A percentile compares a stretch with the other conserved stretches of the same genome.
These are phyloP conservation scores for Trichonephila clavata DNA, from an alignment of 1,140 invertebrate genomes.

Conservation along the genomic window DNA sequence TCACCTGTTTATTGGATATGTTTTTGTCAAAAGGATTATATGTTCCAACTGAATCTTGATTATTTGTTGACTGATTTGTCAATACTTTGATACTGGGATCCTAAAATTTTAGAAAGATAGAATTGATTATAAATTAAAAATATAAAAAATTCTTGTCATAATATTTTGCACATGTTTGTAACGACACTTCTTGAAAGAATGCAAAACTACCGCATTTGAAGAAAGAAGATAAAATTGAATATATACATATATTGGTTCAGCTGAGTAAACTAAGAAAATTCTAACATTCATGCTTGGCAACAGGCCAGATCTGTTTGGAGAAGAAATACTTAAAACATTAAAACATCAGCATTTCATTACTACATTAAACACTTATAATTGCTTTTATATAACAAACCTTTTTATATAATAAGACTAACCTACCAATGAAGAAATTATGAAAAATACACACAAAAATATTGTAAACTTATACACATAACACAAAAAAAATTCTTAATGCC, in stretches of 20 bases:
- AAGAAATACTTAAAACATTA: not conserved
- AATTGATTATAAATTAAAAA: not conserved
- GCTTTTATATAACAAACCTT: too few species aligned
- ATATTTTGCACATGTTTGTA: too few species aligned
- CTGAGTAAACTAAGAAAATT: constrained; percentile 38
- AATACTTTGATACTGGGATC: constrained; percentile 68
- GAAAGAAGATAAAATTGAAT: not conserved
- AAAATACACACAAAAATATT: too few species aligned
- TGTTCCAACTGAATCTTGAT: constrained; percentile 55
- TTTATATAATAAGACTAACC: too few species aligned
- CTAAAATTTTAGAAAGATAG: constrained; percentile 1
- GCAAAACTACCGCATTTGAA: not conserved
- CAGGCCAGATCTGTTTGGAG: not conserved
- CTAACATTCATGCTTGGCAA: constrained; percentile 10
- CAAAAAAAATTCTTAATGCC: too few species aligned
- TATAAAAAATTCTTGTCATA: not conserved
- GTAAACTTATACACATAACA: too few species aligned
- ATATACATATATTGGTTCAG: not conserved
- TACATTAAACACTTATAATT: not conserved
- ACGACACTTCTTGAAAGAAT: not conserved
- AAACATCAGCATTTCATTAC: not conserved
- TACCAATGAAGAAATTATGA: too few species aligned
- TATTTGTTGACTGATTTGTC: constrained; percentile 32
- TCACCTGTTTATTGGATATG: constrained; percentile 26
- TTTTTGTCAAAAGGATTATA: constrained; percentile 69